These are phyloP conservation scores for Istiophorus platypterus DNA, from an alignment of 2,113 vertebrate species.

Conservation along the genomic window DNA sequence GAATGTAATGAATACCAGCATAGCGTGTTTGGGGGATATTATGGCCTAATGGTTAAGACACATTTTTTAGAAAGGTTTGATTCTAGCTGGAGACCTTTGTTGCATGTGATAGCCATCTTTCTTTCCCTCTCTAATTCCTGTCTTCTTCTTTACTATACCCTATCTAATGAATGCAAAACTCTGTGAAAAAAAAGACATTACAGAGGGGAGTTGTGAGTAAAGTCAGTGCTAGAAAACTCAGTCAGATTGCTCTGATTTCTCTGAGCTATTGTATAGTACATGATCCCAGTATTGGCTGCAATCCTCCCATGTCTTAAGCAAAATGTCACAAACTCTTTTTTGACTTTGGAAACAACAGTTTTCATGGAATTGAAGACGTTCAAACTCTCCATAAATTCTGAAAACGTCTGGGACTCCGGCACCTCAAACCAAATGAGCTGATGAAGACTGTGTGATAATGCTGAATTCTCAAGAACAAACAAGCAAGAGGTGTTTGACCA, in stretches of 20 bases:
- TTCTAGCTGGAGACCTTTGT: not conserved
- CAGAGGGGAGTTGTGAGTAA: not conserved
- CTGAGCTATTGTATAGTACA: not conserved
- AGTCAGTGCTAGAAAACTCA: not conserved
- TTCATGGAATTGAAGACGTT: not conserved
- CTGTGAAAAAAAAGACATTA: not conserved
- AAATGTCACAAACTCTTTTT: not conserved
- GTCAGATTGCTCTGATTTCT: not conserved
- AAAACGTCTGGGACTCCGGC: not conserved
- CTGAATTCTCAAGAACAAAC: not conserved
- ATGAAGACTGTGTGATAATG: not conserved
- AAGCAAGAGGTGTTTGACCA: not conserved
- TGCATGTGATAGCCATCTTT: not conserved
- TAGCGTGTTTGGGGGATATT: not conserved
- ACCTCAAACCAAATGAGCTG: not conserved
- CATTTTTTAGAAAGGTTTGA: conserved; percentile 2
- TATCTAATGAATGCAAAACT: not conserved
- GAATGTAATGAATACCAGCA: not conserved
- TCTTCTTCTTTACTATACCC: not conserved
- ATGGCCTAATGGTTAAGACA: not conserved
- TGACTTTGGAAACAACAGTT: not conserved
- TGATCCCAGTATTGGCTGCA: not conserved
- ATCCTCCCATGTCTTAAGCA: not conserved
- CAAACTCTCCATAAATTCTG: not conserved
- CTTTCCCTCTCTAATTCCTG: not conserved